phyloP scores from a whole-genome alignment of 2,888 invertebrate genomes.

The Limnephilus auricula region DNA sequence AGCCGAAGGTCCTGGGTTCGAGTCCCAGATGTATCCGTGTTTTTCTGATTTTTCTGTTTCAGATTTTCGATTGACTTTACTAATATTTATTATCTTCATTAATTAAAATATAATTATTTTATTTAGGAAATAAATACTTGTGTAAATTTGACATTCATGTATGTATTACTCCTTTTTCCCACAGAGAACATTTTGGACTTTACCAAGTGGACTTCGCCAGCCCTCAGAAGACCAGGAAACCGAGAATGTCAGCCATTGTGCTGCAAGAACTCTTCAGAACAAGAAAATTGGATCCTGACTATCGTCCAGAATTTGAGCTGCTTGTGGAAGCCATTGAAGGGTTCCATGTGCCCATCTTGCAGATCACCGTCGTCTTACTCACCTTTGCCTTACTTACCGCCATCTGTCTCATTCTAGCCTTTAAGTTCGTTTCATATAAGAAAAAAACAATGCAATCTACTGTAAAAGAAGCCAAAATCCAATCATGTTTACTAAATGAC shows the following conservation, averaged over 20 bases:
- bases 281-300: constrained; percentile 69
- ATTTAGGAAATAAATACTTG: too few species aligned
- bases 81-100: too few species aligned
- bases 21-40: too few species aligned
- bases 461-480: background rate
- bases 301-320: constrained; percentile 74
- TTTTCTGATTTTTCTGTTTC: too few species aligned
- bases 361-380: constrained; percentile 60
- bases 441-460: background rate
- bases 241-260: constrained; percentile 78
- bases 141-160: too few species aligned
- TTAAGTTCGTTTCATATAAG: background rate
- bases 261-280: constrained; percentile 73
- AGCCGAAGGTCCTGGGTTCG: too few species aligned
- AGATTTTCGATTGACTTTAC: too few species aligned
- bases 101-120: too few species aligned
- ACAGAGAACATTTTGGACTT: constrained; percentile 79
- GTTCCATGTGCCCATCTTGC: constrained; percentile 68
- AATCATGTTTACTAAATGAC: background rate
- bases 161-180: constrained; percentile 68
- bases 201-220: constrained; percentile 80
- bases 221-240: constrained; percentile 76
- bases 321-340: background rate
- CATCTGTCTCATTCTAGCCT: background rate
- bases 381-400: background rate